Conservation (phyloP, 2,888 invertebrate genomes). For the Cephus nigrinus region DNA sequence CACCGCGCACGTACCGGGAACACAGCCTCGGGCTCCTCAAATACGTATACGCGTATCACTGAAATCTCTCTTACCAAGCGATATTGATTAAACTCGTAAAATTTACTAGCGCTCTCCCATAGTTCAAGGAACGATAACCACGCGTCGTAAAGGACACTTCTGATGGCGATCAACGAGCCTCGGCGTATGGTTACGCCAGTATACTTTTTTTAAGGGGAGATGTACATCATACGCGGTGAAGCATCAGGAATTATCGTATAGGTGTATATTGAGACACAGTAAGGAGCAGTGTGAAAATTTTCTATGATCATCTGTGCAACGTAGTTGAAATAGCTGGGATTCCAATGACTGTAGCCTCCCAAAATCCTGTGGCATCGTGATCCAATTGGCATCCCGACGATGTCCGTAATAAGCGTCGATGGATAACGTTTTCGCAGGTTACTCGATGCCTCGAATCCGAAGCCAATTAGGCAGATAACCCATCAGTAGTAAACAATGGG, state of each 20-base stretch:
- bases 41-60: neutral
- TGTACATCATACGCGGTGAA: neutral
- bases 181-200: neutral
- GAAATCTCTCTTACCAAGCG: neutral
- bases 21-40: neutral
- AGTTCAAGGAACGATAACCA: neutral
- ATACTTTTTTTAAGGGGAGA: neutral
- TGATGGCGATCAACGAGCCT: neutral
- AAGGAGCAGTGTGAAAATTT: neutral
- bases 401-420: neutral
- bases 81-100: neutral
- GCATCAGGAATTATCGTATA: neutral
- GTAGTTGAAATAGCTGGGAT: neutral
- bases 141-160: neutral
- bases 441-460: constrained; percentile 16
- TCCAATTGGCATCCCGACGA: neutral
- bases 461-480: constrained; percentile 28
- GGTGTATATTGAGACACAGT: neutral
- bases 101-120: neutral
- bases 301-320: neutral
- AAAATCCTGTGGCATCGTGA: neutral
- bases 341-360: neutral
- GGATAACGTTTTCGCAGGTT: constrained; percentile 25
- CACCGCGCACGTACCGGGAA: neutral
- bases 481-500: constrained; percentile 27